Percentiles rank a stretch among this genome's conserved stretches.
phyloP scores from a whole-genome alignment of 2,113 vertebrate species.

The Pterocles orientalis region DNA sequence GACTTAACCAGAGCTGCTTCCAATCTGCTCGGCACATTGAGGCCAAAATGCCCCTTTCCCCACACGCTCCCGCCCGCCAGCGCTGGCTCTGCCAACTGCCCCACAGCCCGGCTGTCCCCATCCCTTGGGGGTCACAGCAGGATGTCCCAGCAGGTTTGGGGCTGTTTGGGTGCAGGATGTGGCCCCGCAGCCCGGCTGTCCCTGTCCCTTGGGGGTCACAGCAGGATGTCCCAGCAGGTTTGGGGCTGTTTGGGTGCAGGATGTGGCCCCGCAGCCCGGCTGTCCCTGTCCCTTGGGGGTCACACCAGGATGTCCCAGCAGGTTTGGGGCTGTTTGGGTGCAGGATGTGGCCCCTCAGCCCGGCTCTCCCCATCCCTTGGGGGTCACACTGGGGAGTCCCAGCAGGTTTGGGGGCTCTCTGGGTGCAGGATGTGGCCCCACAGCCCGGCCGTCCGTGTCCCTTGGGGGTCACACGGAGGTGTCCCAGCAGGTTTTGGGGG shows the following conservation, averaged over 20 bases:
- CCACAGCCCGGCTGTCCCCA: not conserved
- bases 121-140: not conserved
- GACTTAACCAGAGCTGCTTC: slow-evolving; percentile 65
- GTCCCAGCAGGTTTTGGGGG: too few species aligned
- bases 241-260: not conserved
- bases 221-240: not conserved
- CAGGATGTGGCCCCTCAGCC: too few species aligned
- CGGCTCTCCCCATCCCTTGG: too few species aligned
- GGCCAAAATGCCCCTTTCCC: slow-evolving; percentile 36
- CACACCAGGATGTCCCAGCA: too few species aligned
- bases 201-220: too few species aligned
- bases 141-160: not conserved
- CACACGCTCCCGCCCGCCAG: not conserved
- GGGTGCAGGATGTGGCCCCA: too few species aligned
- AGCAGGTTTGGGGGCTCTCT: not conserved
- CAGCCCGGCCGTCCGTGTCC: too few species aligned
- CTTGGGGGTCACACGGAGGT: too few species aligned
- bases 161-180: not conserved
- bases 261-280: too few species aligned
- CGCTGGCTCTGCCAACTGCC: not conserved
- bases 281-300: too few species aligned
- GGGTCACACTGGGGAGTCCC: too few species aligned
- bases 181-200: too few species aligned
- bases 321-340: not conserved
- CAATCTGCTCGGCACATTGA: slow-evolving; percentile 57